Conservation (phyloP, 1,140 invertebrate species). For the Bombus balteatus region DNA sequence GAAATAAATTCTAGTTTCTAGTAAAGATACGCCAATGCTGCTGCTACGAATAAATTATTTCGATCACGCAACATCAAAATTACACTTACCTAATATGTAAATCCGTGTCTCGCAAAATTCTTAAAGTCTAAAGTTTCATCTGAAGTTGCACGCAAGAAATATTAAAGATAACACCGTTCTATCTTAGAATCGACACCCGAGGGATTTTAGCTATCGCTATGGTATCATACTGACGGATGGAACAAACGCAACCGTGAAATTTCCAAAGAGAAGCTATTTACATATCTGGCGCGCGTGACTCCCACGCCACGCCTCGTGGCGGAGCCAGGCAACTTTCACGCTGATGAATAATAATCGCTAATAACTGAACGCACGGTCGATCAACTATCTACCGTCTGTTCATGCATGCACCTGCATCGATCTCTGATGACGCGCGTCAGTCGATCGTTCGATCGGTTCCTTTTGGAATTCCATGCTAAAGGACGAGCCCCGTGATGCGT, state of each 20-base stretch:
- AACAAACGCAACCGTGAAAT: conserved; percentile 9
- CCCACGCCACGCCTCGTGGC: conserved; percentile 42
- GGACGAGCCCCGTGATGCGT: background rate
- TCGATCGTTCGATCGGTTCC: conserved; percentile 6
- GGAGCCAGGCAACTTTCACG: conserved; percentile 44
- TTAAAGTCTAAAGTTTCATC: background rate
- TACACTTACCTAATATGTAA: conserved; percentile 2
- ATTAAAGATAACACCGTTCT: background rate
- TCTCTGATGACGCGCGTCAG: background rate
- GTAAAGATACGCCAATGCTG: background rate
- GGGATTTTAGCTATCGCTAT: background rate
- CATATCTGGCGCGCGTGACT: conserved; percentile 31
- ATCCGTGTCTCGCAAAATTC: background rate
- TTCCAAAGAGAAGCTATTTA: conserved; percentile 28
- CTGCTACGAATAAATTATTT: background rate
- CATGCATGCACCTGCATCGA: conserved; percentile 48
- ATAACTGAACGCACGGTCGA: conserved; percentile 46
- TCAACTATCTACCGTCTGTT: conserved; percentile 43
- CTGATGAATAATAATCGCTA: conserved; percentile 63
- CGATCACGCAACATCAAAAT: background rate
- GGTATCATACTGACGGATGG: background rate
- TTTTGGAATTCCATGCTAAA: conserved; percentile 44
- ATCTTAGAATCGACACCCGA: background rate
- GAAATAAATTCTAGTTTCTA: background rate
- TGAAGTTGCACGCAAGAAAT: background rate